phyloP scores from a whole-genome alignment of 2,113 vertebrate species.

The Antechinus flavipes region DNA sequence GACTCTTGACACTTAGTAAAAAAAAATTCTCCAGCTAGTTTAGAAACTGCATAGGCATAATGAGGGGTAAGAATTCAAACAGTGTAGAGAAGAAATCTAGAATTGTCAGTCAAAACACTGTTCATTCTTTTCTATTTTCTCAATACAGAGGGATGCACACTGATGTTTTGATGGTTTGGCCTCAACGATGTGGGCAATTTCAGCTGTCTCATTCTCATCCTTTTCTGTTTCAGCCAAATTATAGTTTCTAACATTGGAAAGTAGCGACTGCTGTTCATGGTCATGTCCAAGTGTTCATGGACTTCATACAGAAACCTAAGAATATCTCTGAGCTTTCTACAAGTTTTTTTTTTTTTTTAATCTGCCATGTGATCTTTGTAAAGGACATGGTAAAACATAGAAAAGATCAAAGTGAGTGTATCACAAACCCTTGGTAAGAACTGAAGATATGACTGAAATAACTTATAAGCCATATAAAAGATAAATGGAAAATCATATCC shows the following conservation, averaged over 20 bases:
- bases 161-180: too few species aligned
- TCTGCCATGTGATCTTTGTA: neutral
- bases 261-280: neutral
- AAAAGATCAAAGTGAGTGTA: neutral
- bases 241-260: neutral
- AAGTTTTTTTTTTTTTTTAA: neutral
- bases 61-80: too few species aligned
- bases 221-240: neutral
- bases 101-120: too few species aligned
- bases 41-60: too few species aligned
- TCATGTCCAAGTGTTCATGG: too few species aligned
- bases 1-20: too few species aligned
- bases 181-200: too few species aligned
- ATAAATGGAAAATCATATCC: neutral
- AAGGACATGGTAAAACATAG: neutral
- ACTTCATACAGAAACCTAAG: too few species aligned
- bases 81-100: too few species aligned
- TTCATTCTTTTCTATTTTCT: too few species aligned
- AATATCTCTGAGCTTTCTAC: neutral
- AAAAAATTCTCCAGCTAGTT: too few species aligned
- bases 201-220: neutral
- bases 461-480: neutral
- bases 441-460: neutral
- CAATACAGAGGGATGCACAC: too few species aligned
- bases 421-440: neutral